Evolutionary conservation across 2,113 vertebrate genomes (phyloP).

Genomic region (Gopherus evgoodei): DNA sequence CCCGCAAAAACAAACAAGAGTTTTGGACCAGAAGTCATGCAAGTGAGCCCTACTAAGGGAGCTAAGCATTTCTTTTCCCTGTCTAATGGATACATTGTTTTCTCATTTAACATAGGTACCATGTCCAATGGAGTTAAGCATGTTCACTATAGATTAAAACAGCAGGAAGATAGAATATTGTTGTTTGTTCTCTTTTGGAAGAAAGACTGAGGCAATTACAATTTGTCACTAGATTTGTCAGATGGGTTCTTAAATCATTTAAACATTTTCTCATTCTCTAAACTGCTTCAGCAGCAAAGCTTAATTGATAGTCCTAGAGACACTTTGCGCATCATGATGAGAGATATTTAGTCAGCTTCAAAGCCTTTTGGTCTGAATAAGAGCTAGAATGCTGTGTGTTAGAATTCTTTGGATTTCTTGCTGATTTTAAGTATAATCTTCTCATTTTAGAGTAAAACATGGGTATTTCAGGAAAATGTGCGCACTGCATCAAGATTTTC

Average conservation of each 20-base stretch:
- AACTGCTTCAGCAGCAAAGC: background rate
- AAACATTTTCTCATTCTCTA: background rate
- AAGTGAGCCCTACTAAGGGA: background rate
- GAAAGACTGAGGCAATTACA: background rate
- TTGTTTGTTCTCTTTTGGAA: background rate
- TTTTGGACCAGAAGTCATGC: background rate
- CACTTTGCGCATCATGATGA: background rate
- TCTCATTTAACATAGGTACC: background rate
- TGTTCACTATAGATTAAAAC: background rate
- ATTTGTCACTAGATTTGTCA: background rate
- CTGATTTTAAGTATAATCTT: background rate
- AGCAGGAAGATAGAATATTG: background rate
- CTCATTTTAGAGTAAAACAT: background rate
- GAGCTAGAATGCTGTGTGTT: background rate
- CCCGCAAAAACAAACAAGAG: background rate
- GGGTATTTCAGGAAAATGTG: background rate
- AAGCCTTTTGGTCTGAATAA: background rate
- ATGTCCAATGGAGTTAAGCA: background rate
- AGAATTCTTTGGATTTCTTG: background rate
- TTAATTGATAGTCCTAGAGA: background rate
- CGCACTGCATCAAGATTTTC: background rate
- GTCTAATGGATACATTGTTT: background rate
- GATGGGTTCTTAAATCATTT: background rate
- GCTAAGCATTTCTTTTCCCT: fast-evolving
- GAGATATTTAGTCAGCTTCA: background rate